Base-by-base conservation (phyloP, 2,113 vertebrate species). In the Cyphomyrus discorhynchus region DNA sequence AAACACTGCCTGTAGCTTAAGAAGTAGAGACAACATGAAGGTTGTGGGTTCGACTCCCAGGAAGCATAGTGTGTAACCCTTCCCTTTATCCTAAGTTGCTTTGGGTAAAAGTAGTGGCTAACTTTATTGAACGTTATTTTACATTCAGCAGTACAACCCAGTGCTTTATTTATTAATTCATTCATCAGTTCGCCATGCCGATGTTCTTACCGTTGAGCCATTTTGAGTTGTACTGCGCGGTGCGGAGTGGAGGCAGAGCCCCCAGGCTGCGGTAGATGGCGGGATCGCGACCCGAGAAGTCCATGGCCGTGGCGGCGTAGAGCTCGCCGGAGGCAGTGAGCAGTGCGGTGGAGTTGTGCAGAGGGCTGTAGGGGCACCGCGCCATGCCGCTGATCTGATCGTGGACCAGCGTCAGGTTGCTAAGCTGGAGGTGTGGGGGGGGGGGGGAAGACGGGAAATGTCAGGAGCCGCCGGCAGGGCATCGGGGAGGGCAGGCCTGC, bases 141-240 rank as follows among this genome's bases (percentile, higher is more conserved):
- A 70, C 9, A n/a, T n/a, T 62, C 66, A 74, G 66, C n/a, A 77
- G 31, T 21, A 35, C 35, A 17, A 10, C 35, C 35, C 17, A 39
- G 31, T 4, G 45, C 17, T 84, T 47, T 47, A n/a, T 27, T 49
- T 31, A 85, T 49, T 10, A 8, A 42, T 27, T 46, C 46, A 15
- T 24, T 47, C 47, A 21, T 35, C 47, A 47, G 11, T 53, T 53
- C 5, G 13, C 11, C 35, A 13, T 9, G 49, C 2, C 21, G 24
- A 39, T 27, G 31, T 17, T 50, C 88, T 82, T 74, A 99, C 98
- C 98, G 13, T 98, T 98, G 74, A 99, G 96, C 98, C 98, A 99
- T 87, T 98, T 99, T 90, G 98, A 99, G 95, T 99, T 99, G 94
- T 99, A 99, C 92, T 99, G 98, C 0, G 97, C 98, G 0, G 97